Conservation (phyloP, 2,888 invertebrate genomes). For the Leptodirus hochenwartii region DNA sequence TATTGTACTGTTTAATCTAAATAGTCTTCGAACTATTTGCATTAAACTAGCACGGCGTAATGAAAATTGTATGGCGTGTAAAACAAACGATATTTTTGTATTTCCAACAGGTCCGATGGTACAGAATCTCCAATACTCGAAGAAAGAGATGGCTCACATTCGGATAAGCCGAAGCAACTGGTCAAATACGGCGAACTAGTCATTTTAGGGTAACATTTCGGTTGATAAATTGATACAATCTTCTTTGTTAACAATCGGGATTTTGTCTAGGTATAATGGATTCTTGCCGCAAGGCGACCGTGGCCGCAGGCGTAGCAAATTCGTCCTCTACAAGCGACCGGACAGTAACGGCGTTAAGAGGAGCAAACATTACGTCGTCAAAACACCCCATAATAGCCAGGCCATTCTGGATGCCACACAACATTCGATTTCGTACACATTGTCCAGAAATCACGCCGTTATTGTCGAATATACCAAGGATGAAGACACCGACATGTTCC, state of each 20-base stretch:
- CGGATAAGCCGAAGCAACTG: slow-evolving; percentile 60
- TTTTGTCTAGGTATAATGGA: slow-evolving; percentile 87
- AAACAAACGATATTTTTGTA: no score
- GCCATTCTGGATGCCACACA: slow-evolving; percentile 86
- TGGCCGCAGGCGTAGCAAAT: slow-evolving; percentile 86
- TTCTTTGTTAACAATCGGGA: neutral
- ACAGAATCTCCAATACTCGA: slow-evolving; percentile 59
- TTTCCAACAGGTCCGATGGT: slow-evolving; percentile 45
- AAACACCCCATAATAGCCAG: slow-evolving; percentile 87
- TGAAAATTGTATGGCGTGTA: no score
- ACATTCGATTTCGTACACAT: slow-evolving; percentile 93
- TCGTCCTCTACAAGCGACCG: slow-evolving; percentile 70
- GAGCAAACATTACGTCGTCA: slow-evolving; percentile 89
- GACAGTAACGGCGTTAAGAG: slow-evolving; percentile 85
- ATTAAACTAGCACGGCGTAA: no score
- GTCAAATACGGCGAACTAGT: slow-evolving; percentile 86
- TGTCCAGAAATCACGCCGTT: slow-evolving; percentile 90
- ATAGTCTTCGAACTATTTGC: no score
- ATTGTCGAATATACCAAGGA: slow-evolving; percentile 97
- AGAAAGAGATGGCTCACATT: slow-evolving; percentile 52
- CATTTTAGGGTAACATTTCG: slow-evolving; percentile 68
- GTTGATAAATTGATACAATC: neutral
- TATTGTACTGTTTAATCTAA: no score
- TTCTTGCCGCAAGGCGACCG: slow-evolving; percentile 77
- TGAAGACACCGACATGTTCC: slow-evolving; percentile 97